phyloP scores from a whole-genome alignment of 2,113 vertebrate genomes.

The Catharus minimus region DNA sequence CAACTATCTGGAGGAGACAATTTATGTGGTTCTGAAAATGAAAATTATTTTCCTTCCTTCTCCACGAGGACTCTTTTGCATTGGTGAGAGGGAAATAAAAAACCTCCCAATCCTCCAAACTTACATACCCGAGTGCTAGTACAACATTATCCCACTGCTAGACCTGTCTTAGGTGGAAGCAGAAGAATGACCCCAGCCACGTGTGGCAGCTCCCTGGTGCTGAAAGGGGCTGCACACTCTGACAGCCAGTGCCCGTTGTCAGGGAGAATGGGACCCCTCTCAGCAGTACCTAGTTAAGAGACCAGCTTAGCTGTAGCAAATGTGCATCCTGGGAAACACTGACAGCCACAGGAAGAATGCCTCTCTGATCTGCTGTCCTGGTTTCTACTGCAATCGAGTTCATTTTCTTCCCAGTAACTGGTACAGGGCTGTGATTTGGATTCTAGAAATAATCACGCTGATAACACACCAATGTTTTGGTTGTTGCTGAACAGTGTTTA shows the following conservation, averaged over 20 bases:
- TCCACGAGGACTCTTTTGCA: background rate
- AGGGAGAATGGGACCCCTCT: background rate
- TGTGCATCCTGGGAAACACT: background rate
- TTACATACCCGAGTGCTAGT: background rate
- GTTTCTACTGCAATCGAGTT: background rate
- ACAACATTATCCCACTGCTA: background rate
- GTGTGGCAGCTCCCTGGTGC: background rate
- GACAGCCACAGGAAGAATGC: background rate
- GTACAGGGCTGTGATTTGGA: background rate
- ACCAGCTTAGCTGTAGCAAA: background rate
- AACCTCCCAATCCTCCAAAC: background rate
- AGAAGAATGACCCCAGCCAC: background rate
- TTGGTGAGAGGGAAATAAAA: background rate
- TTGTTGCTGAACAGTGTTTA: background rate
- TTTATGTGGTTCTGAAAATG: background rate
- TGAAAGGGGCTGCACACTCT: accelerated
- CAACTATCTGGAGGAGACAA: background rate
- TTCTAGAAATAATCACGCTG: background rate
- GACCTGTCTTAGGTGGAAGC: background rate
- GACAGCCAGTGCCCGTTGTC: background rate
- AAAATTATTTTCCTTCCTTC: background rate
- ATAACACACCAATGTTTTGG: background rate
- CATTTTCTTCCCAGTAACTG: background rate
- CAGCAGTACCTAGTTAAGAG: background rate
- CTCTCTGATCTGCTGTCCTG: background rate